A percentile compares a stretch with the other conserved stretches of the same genome.
phyloP scores from a whole-genome alignment of 2,797 vertebrate genomes.

The Enteromius fasciolatus region DNA sequence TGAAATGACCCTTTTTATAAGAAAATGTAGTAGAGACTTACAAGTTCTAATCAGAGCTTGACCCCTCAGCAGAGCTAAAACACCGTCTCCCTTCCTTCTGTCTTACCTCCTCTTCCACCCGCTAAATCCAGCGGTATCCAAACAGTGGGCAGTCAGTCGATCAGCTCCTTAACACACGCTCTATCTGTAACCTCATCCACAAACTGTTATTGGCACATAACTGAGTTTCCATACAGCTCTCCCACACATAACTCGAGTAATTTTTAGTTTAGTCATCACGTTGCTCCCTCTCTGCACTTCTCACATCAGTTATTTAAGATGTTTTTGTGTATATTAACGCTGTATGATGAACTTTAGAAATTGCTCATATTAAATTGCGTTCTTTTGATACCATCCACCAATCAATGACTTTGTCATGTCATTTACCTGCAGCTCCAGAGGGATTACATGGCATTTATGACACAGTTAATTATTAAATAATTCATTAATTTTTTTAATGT shows the following conservation, averaged over 20 bases:
- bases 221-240: conserved; percentile 22
- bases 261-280: conserved; percentile 21
- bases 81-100: neutral
- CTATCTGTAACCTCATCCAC: conserved; percentile 6
- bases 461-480: neutral
- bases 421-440: neutral
- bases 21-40: neutral
- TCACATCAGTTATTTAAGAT: neutral
- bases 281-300: conserved; percentile 10
- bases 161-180: conserved; percentile 1
- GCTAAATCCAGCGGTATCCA: neutral
- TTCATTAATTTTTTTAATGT: neutral
- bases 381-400: neutral
- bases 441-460: neutral
- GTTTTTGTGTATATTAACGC: neutral
- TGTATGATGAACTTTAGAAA: neutral
- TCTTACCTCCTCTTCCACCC: conserved; percentile 13
- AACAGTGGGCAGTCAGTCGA: conserved; percentile 3
- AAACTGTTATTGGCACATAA: conserved; percentile 34
- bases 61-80: neutral
- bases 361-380: neutral
- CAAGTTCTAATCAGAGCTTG: neutral
- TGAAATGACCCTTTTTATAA: neutral
- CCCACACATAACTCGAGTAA: conserved; percentile 13
- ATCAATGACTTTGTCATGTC: neutral